Evolutionary conservation across 1,140 invertebrate species (phyloP), one percentile per base, ranked within the genome.

Genomic region (Musca domestica): DNA sequence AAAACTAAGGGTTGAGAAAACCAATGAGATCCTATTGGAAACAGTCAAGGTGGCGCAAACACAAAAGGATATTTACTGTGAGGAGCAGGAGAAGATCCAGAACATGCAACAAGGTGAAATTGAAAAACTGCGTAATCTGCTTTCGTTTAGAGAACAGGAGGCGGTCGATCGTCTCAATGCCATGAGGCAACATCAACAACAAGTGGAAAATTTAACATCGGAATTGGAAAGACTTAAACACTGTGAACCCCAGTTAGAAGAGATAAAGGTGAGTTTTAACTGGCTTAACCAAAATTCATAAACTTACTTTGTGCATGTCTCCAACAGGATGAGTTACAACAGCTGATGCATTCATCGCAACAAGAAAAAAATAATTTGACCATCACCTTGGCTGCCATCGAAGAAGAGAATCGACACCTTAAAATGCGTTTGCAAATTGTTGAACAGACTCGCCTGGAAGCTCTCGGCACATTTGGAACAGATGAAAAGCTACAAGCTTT

Each of bases 1-100:
- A 71, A 86, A 87, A 77, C 74, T 82, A 67, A 84, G 84, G 47
- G 79, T 87, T 34, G 85, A 87, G 71, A 85, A 81, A 74, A 86
- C 88, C 34, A 90, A 89, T 72, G 80, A 83, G 68, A 85, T 86
- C 15, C 74, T 91, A 22, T 84, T 87, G 77, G 84, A 87, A 61
- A 85, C 86, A 10, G 77, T 92, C 12, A 86, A 85, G 73, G 83
- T 86, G 71, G 86, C 88, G 1, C 88, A 91, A 86, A 88, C 74
- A 1, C 79, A 80, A 68, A 82, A 80, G 48, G 74, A 80, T 56
- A 74, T 77, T 22, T 75, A 80, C 61, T 78, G 72, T 63, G 90
- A 91, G 77, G 89, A 91, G 76, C 89, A 88, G 68, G 90, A 92
- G 72, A 89, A 92, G 73, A 82, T 92, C 65, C 89, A 92, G 81